Conservation (phyloP, 2,113 vertebrate species). For the Tylochromis polylepis region DNA sequence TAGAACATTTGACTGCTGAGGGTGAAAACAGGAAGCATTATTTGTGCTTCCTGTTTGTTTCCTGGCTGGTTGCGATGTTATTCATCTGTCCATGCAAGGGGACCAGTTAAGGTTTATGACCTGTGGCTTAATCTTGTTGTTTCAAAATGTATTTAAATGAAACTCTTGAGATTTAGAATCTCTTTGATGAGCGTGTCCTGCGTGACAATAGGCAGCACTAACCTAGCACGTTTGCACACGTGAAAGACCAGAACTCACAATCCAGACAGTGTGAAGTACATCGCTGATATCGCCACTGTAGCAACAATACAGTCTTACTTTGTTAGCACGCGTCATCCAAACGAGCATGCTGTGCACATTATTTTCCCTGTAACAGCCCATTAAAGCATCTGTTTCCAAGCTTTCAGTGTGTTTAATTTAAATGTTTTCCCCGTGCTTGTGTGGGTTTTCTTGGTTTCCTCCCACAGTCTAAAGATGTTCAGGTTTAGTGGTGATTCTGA, state of each 20-base stretch:
- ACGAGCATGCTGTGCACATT: not conserved
- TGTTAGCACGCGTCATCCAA: not conserved
- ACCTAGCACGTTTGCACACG: not conserved
- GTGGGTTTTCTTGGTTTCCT: not conserved
- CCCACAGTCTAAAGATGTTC: not conserved
- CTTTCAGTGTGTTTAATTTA: not conserved
- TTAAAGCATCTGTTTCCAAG: not conserved
- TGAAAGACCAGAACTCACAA: not conserved
- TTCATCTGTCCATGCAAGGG: not conserved
- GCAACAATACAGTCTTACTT: not conserved
- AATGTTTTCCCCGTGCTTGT: not conserved
- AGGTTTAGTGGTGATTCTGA: not conserved
- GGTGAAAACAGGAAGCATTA: not conserved
- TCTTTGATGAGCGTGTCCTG: not conserved
- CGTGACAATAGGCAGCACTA: not conserved
- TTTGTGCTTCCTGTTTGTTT: not conserved
- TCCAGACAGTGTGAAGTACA: not conserved
- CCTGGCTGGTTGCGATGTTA: not conserved
- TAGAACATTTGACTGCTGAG: not conserved
- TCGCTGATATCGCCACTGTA: not conserved
- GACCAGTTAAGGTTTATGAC: not conserved
- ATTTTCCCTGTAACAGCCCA: not conserved
- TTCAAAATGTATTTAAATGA: not conserved
- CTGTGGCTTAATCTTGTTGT: not conserved
- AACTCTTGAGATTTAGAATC: not conserved